phyloP scores from a whole-genome alignment of 2,888 invertebrate genomes.

The Hyposoter dolosus region DNA sequence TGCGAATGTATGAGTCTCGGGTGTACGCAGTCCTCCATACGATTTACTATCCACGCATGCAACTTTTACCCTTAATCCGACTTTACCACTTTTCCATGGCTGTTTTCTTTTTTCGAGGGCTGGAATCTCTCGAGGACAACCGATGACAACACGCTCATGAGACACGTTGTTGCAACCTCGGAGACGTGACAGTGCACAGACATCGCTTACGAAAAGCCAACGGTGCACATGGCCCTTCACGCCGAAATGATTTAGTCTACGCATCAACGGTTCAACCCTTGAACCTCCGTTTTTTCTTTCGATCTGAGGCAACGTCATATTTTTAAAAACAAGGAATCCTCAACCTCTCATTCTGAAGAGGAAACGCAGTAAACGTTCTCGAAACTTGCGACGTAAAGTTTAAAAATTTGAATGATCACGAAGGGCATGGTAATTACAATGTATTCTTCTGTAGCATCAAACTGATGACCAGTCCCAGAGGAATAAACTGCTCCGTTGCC shows the following conservation, averaged over 20 bases:
- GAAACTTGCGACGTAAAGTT: not conserved
- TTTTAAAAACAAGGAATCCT: not conserved
- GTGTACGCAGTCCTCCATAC: constrained; percentile 62
- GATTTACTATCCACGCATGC: constrained; percentile 33
- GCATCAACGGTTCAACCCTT: constrained; percentile 15
- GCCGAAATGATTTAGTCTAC: not conserved
- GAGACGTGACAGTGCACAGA: constrained; percentile 63
- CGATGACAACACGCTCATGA: constrained; percentile 51
- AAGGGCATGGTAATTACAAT: not conserved
- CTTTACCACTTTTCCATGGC: constrained; percentile 11
- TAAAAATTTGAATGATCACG: not conserved
- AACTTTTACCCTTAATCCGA: not conserved
- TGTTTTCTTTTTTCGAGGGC: not conserved
- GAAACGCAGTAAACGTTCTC: not conserved
- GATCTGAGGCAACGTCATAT: not conserved
- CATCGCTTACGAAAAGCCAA: constrained; percentile 11
- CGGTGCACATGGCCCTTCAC: constrained; percentile 47
- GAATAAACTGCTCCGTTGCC: not conserved
- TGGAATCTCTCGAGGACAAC: not conserved
- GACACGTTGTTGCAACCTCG: constrained; percentile 20
- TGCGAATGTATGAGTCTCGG: constrained; percentile 62
- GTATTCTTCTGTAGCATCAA: too few species aligned
- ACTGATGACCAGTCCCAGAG: not conserved
- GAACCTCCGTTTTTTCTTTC: constrained; percentile 12
- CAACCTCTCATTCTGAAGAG: not conserved